Evolutionary conservation across 2,888 invertebrate genomes (phyloP).

Genomic region (Ernsta delagoae): DNA sequence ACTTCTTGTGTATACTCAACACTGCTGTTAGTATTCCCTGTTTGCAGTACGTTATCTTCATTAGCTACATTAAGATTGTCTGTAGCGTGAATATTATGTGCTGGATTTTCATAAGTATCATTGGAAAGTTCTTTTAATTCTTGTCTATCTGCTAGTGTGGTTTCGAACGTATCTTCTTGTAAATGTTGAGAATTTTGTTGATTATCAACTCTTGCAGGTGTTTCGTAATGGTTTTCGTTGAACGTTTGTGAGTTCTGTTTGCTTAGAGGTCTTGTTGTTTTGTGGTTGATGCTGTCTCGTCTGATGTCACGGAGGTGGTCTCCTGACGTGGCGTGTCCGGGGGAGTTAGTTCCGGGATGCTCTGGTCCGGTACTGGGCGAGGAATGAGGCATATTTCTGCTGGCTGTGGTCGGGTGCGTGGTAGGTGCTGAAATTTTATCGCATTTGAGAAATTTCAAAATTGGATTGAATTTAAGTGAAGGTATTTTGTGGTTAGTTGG

Average conservation of each 20-base stretch:
- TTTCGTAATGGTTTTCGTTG: slow-evolving; percentile 14
- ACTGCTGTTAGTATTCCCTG: slow-evolving; percentile 38
- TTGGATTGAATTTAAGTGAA: no score
- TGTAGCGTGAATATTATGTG: slow-evolving; percentile 6
- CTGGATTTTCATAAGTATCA: slow-evolving; percentile 11
- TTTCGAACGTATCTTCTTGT: slow-evolving; percentile 11
- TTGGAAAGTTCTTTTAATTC: slow-evolving; percentile 11
- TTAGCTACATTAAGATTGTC: slow-evolving; percentile 39
- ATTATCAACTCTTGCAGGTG: slow-evolving; percentile 29
- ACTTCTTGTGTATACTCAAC: slow-evolving; percentile 40
- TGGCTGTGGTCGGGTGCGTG: slow-evolving; percentile 70
- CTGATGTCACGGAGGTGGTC: slow-evolving; percentile 52
- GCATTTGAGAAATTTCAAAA: background rate
- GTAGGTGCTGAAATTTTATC: slow-evolving; percentile 68
- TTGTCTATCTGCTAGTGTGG: background rate
- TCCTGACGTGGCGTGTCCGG: slow-evolving; percentile 66
- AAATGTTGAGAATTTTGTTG: slow-evolving; percentile 43
- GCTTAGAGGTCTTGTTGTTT: slow-evolving; percentile 55
- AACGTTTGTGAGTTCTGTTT: slow-evolving; percentile 48
- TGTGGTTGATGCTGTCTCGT: slow-evolving; percentile 52
- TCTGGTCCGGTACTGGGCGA: slow-evolving; percentile 67
- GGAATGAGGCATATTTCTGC: slow-evolving; percentile 66
- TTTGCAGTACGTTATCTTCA: slow-evolving; percentile 37
- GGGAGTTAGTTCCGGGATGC: slow-evolving; percentile 74
- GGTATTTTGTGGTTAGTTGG: no score